phyloP scores from a whole-genome alignment of 2,113 vertebrate species.

The Symphodus melops region DNA sequence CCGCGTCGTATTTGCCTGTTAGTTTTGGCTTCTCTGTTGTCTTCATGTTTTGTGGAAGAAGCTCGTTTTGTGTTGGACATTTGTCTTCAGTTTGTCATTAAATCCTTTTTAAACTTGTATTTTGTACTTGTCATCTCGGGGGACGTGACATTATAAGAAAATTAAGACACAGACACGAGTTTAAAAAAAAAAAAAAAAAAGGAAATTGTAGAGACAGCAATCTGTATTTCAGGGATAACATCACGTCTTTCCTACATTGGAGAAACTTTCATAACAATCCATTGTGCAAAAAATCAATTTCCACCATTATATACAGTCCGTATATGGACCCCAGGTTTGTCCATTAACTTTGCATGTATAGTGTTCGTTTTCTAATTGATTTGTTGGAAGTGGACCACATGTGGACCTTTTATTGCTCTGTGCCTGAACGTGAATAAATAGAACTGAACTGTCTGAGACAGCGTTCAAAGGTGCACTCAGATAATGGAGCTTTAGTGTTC shows the following conservation, averaged over 20 bases:
- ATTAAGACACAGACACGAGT: no score
- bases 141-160: no score
- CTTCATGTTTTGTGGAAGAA: no score
- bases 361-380: neutral
- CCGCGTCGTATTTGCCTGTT: no score
- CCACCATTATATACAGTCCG: neutral
- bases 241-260: no score
- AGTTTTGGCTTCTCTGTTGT: no score
- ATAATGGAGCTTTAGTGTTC: neutral
- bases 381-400: neutral
- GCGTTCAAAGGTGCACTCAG: neutral
- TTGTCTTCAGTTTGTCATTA: no score
- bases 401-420: neutral
- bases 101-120: no score
- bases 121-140: no score
- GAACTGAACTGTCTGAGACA: neutral
- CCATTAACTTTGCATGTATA: slow-evolving; percentile 3
- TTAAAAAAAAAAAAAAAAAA: no score
- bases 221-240: neutral
- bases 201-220: neutral
- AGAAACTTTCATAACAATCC: neutral
- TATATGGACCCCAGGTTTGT: neutral
- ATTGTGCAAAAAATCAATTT: neutral
- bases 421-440: neutral
- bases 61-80: no score